Evolutionary conservation across 2,888 invertebrate genomes (phyloP).

Genomic region (Alloplasta piceator): DNA sequence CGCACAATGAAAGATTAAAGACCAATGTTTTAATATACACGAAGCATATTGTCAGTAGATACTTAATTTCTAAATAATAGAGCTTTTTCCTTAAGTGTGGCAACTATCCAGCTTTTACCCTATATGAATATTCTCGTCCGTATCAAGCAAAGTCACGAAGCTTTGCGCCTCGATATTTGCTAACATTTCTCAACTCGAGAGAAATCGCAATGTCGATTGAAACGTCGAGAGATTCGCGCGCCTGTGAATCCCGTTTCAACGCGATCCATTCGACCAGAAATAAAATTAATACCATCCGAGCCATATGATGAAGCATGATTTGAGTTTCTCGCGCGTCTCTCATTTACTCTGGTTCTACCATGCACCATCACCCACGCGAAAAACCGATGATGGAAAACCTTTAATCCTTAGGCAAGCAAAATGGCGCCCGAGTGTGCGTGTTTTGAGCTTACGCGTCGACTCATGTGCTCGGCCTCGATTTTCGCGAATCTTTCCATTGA

Average conservation of each 20-base stretch:
- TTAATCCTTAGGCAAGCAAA: constrained; percentile 70
- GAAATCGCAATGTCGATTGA: constrained; percentile 33
- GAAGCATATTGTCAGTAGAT: too few relatives aligned
- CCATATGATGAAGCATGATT: background rate
- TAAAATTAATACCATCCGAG: constrained; percentile 47
- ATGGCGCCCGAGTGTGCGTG: constrained; percentile 29
- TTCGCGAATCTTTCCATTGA: constrained; percentile 58
- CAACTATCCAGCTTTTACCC: too few relatives aligned
- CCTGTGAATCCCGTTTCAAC: constrained; percentile 28
- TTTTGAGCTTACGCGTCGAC: constrained; percentile 15
- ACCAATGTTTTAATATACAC: too few relatives aligned
- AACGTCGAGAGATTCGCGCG: constrained; percentile 1
- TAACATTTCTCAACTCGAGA: constrained; percentile 8
- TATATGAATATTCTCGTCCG: constrained; percentile 42
- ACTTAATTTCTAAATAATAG: too few relatives aligned
- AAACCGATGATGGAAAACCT: constrained; percentile 68
- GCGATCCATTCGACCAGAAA: constrained; percentile 53
- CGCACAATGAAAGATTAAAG: too few relatives aligned
- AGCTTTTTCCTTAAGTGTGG: too few relatives aligned
- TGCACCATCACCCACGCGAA: constrained; percentile 31
- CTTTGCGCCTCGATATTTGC: constrained; percentile 33
- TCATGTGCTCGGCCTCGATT: constrained; percentile 5
- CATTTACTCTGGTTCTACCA: background rate
- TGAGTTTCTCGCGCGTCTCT: constrained; percentile 6
- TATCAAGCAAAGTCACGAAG: constrained; percentile 31